phyloP scores from a whole-genome alignment of 2,888 invertebrate genomes.

The Cylindroiulus punctatus region DNA sequence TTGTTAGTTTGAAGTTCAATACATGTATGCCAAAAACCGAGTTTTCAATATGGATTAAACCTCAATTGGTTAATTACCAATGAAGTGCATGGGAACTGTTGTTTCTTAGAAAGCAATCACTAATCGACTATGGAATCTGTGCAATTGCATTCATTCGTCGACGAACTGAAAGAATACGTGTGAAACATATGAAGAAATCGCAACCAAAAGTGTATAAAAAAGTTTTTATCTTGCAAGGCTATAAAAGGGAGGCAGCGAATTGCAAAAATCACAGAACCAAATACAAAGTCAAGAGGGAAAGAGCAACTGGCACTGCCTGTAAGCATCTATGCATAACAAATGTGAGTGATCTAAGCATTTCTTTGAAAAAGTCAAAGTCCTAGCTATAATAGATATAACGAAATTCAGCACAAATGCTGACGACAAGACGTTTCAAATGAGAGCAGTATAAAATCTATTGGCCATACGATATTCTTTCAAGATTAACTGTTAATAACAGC shows the following conservation, averaged over 20 bases:
- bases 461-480: too few species aligned
- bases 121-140: not conserved
- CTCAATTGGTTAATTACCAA: not conserved
- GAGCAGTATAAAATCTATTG: too few species aligned
- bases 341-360: not conserved
- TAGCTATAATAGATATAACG: not conserved
- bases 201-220: not conserved
- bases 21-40: too few species aligned
- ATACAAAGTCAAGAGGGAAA: not conserved
- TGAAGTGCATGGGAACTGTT: not conserved
- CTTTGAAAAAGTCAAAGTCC: not conserved
- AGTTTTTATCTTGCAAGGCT: slow-evolving; percentile 31
- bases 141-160: too few species aligned
- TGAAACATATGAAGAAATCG: slow-evolving; percentile 31
- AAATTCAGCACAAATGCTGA: not conserved
- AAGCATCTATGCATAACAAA: not conserved
- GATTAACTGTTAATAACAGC: too few species aligned
- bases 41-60: not conserved
- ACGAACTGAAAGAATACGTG: not conserved
- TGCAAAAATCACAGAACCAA: slow-evolving; percentile 29
- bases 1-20: not conserved
- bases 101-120: not conserved
- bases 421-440: not conserved
- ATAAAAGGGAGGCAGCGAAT: slow-evolving; percentile 10
- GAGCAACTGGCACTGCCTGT: not conserved